These are phyloP conservation scores for Celastrina argiolus DNA, from an alignment of 2,888 invertebrate genomes.

Conservation along the genomic window DNA sequence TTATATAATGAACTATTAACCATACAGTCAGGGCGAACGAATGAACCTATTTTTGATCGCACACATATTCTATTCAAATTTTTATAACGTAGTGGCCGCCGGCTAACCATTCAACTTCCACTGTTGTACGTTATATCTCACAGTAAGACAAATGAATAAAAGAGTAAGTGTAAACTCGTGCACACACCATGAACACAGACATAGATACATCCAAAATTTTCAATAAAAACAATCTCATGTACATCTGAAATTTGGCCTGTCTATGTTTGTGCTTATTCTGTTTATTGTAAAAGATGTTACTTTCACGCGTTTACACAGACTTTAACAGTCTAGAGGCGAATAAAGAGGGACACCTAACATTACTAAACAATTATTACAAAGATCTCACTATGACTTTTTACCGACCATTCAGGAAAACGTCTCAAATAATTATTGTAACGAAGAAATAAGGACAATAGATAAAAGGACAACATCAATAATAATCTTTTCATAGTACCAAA, in stretches of 20 bases:
- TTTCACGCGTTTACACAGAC: neutral
- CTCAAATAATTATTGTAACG: neutral
- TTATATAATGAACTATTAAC: too few relatives aligned
- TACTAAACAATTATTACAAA: constrained; percentile 6
- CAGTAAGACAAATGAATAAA: neutral
- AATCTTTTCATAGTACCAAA: neutral
- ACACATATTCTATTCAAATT: too few relatives aligned
- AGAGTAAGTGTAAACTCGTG: neutral
- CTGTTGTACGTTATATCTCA: neutral
- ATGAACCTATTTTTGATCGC: too few relatives aligned
- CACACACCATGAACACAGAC: neutral
- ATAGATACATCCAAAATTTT: neutral
- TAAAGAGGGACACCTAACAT: neutral
- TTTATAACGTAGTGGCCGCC: too few relatives aligned
- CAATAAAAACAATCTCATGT: too few relatives aligned
- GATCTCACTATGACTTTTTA: neutral
- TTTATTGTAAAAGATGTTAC: neutral
- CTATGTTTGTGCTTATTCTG: too few relatives aligned
- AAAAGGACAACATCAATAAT: neutral
- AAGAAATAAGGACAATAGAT: neutral
- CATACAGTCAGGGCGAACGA: too few relatives aligned
- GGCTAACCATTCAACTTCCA: too few relatives aligned
- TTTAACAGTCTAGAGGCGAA: neutral
- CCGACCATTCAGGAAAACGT: neutral
- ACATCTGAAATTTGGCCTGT: too few relatives aligned